A percentile compares a stretch with the other conserved stretches of the same genome.
phyloP scores from a whole-genome alignment of 2,113 vertebrate genomes.

The Heloderma charlesbogerti region DNA sequence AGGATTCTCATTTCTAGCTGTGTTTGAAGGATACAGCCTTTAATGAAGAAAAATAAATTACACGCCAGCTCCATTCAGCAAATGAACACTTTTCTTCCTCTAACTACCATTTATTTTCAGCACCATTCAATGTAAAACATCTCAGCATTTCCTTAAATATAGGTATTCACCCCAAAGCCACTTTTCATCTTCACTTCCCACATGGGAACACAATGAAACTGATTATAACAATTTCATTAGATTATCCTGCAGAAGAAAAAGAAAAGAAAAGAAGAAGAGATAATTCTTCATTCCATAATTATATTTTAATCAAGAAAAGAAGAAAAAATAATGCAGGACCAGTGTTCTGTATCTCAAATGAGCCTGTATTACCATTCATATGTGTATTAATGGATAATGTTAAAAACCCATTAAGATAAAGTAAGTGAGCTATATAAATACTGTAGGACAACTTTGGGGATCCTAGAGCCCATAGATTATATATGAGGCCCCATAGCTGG shows the following conservation, averaged over 20 bases:
- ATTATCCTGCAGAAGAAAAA: constrained; percentile 6
- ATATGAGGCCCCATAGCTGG: not conserved
- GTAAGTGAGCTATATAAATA: not conserved
- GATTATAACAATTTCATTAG: constrained; percentile 34
- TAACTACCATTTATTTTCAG: constrained; percentile 73
- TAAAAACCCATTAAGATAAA: not conserved
- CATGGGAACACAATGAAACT: not conserved
- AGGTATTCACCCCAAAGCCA: not conserved
- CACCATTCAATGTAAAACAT: constrained; percentile 60
- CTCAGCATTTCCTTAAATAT: constrained; percentile 42
- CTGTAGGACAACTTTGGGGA: not conserved
- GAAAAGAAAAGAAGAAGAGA: not conserved
- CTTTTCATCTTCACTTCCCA: constrained; percentile 16
- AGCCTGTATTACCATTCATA: not conserved
- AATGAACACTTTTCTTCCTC: constrained; percentile 74
- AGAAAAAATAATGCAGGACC: not conserved
- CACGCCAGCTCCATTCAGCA: constrained; percentile 67
- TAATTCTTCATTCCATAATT: not conserved
- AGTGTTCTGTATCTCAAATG: not conserved
- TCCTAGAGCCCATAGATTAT: not conserved
- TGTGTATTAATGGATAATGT: too few relatives aligned
- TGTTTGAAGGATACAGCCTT: constrained; percentile 73
- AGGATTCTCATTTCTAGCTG: constrained; percentile 68
- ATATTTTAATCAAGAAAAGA: not conserved
- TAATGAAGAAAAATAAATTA: constrained; percentile 81